Base-by-base conservation (phyloP, 64 coral and sea anemone genomes). In the Actinia equina region DNA sequence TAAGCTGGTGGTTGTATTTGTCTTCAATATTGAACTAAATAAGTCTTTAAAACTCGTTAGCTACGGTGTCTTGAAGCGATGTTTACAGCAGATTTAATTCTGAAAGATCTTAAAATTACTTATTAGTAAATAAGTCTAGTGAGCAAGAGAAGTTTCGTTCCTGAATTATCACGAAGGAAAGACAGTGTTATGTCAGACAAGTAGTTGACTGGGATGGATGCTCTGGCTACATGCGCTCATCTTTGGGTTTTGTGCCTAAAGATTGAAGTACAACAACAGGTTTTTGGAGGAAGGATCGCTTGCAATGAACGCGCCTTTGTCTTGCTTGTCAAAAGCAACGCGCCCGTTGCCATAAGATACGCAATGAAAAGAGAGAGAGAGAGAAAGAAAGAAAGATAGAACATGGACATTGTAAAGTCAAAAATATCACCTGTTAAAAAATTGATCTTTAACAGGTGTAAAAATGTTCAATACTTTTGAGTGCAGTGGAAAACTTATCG, bases 21-120 rank as follows among this genome's bases (percentile, higher is more conserved):
- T 41, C 25, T 30, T 74, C 25, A 30, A 30, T 74, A 25, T 27
- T 15, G 69, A 74, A 74, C 12, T 15, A 74, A 74, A 74, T 30
- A 41, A 74, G 69, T n/a, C 25, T 74, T 74, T 74, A 74, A 74
- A 74, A 26, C 23, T 74, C 69, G n/a, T 74, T 30, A 74, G 26
- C 0, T 1, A 74, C 4, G 3, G 26, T 15, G 25, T 30, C 25
- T 15, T 74, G 25, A 14, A 74, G 26, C 27, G 10, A 16, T 74
- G 69, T 74, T 74, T 74, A 74, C 13, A 74, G 22, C 69, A 74
- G 69, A 37, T 26, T 57, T 12, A 57, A 57, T 57, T 57, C 55
- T 12, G 15, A 57, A 57, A 6, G 55, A 57, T 57, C 55, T 57
- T 57, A 12, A 13, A 57, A 42, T 74, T 4, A 74, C 26, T 74